Base-by-base conservation (phyloP, 64 coral and sea anemone species). In the Porites lutea region DNA sequence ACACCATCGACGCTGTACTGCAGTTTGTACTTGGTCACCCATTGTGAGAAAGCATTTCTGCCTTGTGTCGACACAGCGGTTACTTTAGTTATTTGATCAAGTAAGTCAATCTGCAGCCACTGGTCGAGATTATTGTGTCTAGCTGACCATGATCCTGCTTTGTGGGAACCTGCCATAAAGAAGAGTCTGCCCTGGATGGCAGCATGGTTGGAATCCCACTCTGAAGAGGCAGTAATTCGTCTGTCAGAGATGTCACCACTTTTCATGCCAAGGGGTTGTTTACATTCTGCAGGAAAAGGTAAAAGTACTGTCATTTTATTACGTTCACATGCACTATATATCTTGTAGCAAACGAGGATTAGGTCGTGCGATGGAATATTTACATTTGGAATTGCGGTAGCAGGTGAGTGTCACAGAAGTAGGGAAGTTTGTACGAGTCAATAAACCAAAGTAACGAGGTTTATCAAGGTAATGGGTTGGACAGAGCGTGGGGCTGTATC, bases 201-300 rank as follows among this genome's bases (percentile, higher is more conserved):
- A n/a, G 71, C 51, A 53, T 89, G 74, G 12, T 12, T 19, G 13
- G 12, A 5, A 49, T 20, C 48, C 55, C 23, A 78, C 6, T 89
- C 4, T 49, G 87, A 89, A 6, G 87, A 89, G 19, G 87, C 87
- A 76, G 13, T 19, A 3, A 89, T 77, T 51, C 77, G 87, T 2
- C 12, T 2, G 37, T 89, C 87, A 19, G 2, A 47, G 11, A 66
- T 46, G 3, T 14, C 55, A 59, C 58, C 14, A 14, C 4, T 90
- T 81, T 71, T 4, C 3, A 79, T 22, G 10, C 75, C 87, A n/a
- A 89, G 71, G 10, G 72, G 20, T 22, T 54, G 44, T 1, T 8
- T 52, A 18, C 85, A 88, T 57, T 9, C 54, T 57, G 12, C 54
- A 57, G 12, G 7, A 7, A 57, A 2, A 55, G 12, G 7, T 9